Conservation (phyloP, 2,888 invertebrate genomes). For the Dryomyza anilis region DNA sequence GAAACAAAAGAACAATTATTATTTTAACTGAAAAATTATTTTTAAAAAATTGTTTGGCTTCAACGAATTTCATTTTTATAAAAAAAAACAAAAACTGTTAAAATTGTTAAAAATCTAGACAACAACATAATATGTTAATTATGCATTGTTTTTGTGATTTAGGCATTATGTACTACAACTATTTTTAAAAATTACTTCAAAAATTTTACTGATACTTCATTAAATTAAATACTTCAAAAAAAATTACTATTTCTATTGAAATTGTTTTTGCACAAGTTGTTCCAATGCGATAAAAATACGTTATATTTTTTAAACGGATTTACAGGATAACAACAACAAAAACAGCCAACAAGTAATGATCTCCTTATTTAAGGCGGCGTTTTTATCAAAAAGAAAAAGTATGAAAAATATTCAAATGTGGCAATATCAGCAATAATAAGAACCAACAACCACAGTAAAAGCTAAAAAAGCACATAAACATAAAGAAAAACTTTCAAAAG, state of each 20-base stretch:
- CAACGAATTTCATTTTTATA: constrained; percentile 35
- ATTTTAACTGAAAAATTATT: too few species aligned
- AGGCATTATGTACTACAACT: too few species aligned
- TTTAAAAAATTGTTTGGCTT: constrained; percentile 13
- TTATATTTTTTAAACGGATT: too few species aligned
- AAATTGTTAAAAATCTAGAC: constrained; percentile 14
- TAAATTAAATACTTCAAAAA: too few species aligned
- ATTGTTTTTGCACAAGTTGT: too few species aligned
- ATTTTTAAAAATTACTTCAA: neutral
- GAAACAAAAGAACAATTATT: too few species aligned
- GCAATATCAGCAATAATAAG: constrained; percentile 47
- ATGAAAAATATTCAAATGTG: constrained; percentile 35
- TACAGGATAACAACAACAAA: constrained; percentile 4
- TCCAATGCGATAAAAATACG: too few species aligned
- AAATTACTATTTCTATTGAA: too few species aligned
- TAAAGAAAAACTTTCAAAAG: too few species aligned
- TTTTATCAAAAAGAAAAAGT: constrained; percentile 17
- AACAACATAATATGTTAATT: constrained; percentile 19
- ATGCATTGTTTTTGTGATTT: constrained; percentile 18
- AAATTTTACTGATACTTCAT: too few species aligned
- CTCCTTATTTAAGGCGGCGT: constrained; percentile 40
- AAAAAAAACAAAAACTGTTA: constrained; percentile 27
- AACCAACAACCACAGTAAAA: constrained; percentile 27
- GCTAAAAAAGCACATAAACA: too few species aligned
- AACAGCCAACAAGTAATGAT: constrained; percentile 34